Evolutionary conservation across 2,888 invertebrate genomes (phyloP), one percentile per base, ranked within the genome.

Genomic region (Lepidochrysops patricia): DNA sequence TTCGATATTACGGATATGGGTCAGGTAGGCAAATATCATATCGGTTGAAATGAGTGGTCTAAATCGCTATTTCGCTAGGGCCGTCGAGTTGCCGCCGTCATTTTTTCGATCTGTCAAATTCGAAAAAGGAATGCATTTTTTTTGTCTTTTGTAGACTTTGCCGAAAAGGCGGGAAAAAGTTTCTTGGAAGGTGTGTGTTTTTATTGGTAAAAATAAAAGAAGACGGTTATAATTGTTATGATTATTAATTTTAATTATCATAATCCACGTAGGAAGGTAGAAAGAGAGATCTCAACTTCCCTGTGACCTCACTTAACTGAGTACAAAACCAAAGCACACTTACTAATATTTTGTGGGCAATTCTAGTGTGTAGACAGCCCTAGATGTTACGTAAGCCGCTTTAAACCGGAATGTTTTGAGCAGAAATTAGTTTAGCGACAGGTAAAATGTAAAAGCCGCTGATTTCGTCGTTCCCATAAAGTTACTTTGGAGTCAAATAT

Each of bases 21-120:
- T 52, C 52, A 52, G 52, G 27, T 27, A 27, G 52, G 52, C 27
- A 52, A 52, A 27, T 52, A 43, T 26, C 27, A 52, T 52, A 26
- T 52, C 52, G 52, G 13, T 27, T 9, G 52, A 1, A 43, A 52
- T 27, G 27, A 52, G 26, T 26, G 26, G n/a, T 27, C 13, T 12
- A 52, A 12, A 52, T 15, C 13, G 15, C 5, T 26, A 52, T 23
- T 52, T 52, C 0, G 15, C 26, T n/a, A 15, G 15, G 27, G 26
- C 7, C 27, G 50, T n/a, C n/a, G n/a, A n/a, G n/a, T n/a, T n/a
- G 15, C 15, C 7, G 7, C 7, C 13, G 26, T 4, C 23, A 13
- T 27, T 15, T 15, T 13, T 4, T 9, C 4, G 19, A 43, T 9
- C 43, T 43, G 7, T 43, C 29, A 9, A 29, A n/a, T n/a, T n/a